Evolutionary conservation across 2,797 vertebrate species (phyloP).

Genomic region (Lepidocolaptes lacrymiger): DNA sequence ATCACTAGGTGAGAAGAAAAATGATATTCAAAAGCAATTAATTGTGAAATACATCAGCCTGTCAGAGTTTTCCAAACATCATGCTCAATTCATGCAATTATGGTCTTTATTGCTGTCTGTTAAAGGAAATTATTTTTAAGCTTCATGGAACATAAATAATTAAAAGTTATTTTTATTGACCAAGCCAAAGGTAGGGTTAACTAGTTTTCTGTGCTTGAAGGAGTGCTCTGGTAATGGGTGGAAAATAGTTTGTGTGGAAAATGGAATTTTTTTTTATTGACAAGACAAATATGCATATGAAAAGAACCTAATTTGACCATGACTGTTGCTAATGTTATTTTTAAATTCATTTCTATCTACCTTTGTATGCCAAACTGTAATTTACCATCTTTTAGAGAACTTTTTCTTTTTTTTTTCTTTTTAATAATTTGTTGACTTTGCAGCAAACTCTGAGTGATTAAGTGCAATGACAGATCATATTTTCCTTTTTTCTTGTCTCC

Average conservation of each 20-base stretch:
- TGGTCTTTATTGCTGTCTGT: not conserved
- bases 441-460: not conserved
- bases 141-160: not conserved
- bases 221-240: not conserved
- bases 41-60: not conserved
- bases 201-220: not conserved
- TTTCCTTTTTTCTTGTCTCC: not conserved
- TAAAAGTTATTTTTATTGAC: not conserved
- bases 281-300: not conserved
- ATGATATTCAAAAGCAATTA: not conserved
- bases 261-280: not conserved
- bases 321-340: not conserved
- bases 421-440: not conserved
- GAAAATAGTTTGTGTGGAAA: not conserved
- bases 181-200: not conserved
- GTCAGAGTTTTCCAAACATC: not conserved
- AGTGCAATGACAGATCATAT: not conserved
- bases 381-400: not conserved
- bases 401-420: not conserved
- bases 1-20: not conserved
- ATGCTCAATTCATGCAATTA: not conserved
- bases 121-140: not conserved
- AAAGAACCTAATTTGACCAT: not conserved
- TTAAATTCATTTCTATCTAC: not conserved
- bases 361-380: not conserved